A percentile compares a stretch with the other conserved stretches of the same genome.
Evolutionary conservation across 1,140 invertebrate species (phyloP).

Genomic region (Ceratina australensis): DNA sequence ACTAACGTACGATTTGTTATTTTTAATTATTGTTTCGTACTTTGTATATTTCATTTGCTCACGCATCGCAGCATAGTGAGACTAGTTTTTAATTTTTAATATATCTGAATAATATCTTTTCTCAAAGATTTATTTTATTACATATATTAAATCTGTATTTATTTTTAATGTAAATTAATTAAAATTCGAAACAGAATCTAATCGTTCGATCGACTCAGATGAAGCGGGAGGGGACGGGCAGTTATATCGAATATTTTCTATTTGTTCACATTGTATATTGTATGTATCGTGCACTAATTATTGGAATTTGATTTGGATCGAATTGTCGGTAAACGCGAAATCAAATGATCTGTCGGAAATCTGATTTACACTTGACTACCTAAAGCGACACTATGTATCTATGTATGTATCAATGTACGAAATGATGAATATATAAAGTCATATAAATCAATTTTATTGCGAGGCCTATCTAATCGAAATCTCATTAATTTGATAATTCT

Average conservation of each 20-base stretch:
- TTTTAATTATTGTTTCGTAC: constrained; percentile 44
- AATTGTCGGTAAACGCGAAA: constrained; percentile 32
- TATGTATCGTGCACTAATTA: constrained; percentile 61
- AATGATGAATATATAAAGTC: constrained; percentile 62
- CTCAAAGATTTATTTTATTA: constrained; percentile 40
- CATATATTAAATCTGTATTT: constrained; percentile 35
- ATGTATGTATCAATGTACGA: constrained; percentile 64
- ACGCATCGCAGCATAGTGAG: constrained; percentile 16
- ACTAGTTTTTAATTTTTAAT: constrained; percentile 35
- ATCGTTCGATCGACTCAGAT: constrained; percentile 44
- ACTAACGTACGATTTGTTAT: constrained; percentile 46
- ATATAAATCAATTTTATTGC: constrained; percentile 58
- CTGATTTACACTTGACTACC: constrained; percentile 56
- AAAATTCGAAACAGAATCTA: constrained; percentile 18
- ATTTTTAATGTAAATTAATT: constrained; percentile 13
- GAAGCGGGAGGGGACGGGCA: constrained; percentile 55
- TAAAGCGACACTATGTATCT: constrained; percentile 56
- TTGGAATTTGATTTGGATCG: constrained; percentile 49
- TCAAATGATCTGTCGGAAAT: constrained; percentile 44
- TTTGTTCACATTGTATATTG: constrained; percentile 57
- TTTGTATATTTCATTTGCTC: constrained; percentile 55
- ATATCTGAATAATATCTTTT: constrained; percentile 27
- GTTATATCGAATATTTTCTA: constrained; percentile 54
- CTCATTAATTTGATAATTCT: constrained; percentile 31
- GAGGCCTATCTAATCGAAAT: constrained; percentile 61